phyloP scores from a whole-genome alignment of 2,888 invertebrate species.

The Phortica magna region DNA sequence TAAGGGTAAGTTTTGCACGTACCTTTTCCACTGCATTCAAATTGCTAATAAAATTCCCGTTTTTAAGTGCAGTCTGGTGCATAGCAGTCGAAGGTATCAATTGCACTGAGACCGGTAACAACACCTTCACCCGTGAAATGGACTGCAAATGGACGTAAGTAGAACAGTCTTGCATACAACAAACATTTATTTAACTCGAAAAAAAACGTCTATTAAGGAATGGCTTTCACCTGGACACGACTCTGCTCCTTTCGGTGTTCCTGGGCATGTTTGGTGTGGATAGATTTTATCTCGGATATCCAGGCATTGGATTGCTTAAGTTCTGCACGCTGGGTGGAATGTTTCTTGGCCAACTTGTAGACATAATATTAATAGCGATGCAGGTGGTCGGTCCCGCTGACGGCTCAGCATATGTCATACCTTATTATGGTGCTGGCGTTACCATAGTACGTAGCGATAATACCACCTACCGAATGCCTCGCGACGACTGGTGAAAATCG shows the following conservation, averaged over 20 bases:
- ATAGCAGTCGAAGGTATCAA: slow-evolving; percentile 89
- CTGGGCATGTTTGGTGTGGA: slow-evolving; percentile 99
- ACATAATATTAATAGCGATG: slow-evolving; percentile 89
- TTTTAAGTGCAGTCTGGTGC: slow-evolving; percentile 83
- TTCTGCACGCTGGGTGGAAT: slow-evolving; percentile 97
- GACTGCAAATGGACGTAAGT: slow-evolving; percentile 98
- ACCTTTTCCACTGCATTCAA: neutral
- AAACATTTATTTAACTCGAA: neutral
- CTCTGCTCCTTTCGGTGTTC: slow-evolving; percentile 95
- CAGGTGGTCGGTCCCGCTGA: slow-evolving; percentile 94
- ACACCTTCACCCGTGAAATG: slow-evolving; percentile 88
- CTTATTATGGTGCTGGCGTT: slow-evolving; percentile 94
- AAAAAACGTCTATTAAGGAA: slow-evolving; percentile 81
- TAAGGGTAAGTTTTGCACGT: slow-evolving; percentile 80
- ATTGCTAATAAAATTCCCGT: neutral
- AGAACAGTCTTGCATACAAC: neutral
- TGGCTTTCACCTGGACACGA: slow-evolving; percentile 95
- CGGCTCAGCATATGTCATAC: slow-evolving; percentile 95
- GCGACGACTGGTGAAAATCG: slow-evolving; percentile 84
- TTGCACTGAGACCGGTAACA: slow-evolving; percentile 88
- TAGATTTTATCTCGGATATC: slow-evolving; percentile 98
- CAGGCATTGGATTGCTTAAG: slow-evolving; percentile 95
- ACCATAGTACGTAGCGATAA: slow-evolving; percentile 90
- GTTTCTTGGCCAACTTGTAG: slow-evolving; percentile 95
- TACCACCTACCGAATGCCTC: slow-evolving; percentile 88